Percentiles rank a stretch among this genome's conserved stretches.
These are phyloP conservation scores for Anoplolepis gracilipes DNA, from an alignment of 1,140 invertebrate genomes.

Conservation along the genomic window DNA sequence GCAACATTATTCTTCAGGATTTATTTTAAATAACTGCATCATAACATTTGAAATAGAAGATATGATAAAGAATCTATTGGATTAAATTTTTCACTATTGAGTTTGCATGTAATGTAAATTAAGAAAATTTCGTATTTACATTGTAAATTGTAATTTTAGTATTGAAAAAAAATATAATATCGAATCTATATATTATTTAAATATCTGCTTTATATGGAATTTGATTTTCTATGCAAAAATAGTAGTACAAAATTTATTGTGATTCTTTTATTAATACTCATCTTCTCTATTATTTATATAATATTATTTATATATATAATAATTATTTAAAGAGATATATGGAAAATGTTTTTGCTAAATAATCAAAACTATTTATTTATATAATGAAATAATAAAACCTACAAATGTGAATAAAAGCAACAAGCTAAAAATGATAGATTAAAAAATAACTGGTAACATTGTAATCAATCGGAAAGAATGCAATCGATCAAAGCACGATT, in stretches of 20 bases:
- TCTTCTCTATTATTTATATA: no score
- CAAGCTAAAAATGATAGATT: background rate
- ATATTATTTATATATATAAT: no score
- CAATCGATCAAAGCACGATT: background rate
- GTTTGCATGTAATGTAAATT: constrained; percentile 5
- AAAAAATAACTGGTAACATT: background rate
- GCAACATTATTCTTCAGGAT: background rate
- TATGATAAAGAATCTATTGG: background rate
- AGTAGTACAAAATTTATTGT: background rate
- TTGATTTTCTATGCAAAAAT: background rate
- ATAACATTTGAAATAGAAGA: background rate
- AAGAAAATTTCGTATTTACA: background rate
- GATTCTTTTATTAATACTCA: background rate
- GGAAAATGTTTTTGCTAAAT: no score
- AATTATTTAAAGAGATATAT: no score
- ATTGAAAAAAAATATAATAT: no score
- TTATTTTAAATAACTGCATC: background rate
- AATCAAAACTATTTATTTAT: background rate
- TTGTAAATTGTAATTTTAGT: no score
- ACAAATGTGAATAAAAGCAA: background rate
- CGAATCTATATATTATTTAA: background rate
- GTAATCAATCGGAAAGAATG: no score
- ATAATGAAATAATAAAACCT: background rate
- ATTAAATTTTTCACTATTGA: background rate
- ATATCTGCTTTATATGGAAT: background rate